Percentiles rank a stretch among this genome's conserved stretches.
These are phyloP conservation scores for Ivindomyrus marchei DNA, from an alignment of 2,113 vertebrate species.

Conservation along the genomic window DNA sequence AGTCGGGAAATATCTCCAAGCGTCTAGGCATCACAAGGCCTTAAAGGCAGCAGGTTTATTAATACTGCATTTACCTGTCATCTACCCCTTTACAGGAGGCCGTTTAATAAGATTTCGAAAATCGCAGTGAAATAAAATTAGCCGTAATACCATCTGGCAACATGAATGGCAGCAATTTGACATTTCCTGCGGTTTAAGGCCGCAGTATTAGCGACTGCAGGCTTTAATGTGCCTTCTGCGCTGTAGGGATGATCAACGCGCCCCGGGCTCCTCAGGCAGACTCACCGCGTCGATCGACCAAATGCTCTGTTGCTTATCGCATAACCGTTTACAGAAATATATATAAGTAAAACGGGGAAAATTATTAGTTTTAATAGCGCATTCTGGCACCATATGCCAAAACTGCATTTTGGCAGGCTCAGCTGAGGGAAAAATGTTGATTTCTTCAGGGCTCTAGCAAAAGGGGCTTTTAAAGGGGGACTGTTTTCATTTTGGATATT, in stretches of 20 bases:
- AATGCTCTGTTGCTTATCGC: not conserved
- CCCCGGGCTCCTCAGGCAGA: not conserved
- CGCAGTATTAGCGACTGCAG: not conserved
- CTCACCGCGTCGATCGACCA: not conserved
- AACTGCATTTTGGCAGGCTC: not conserved
- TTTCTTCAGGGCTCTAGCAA: not conserved
- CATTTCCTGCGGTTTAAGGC: not conserved
- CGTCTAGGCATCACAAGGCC: not conserved
- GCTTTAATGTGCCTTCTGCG: not conserved
- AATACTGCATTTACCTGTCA: not conserved
- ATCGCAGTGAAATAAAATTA: conserved; percentile 7
- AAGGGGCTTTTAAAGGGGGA: not conserved
- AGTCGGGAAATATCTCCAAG: not conserved
- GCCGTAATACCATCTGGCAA: not conserved
- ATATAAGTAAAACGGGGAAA: not conserved
- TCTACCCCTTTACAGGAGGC: not conserved
- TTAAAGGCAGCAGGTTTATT: not conserved
- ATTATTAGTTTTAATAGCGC: not conserved
- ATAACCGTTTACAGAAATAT: not conserved
- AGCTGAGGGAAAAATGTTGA: not conserved
- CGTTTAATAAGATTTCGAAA: conserved; percentile 7
- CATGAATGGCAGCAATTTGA: not conserved
- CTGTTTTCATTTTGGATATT: not conserved
- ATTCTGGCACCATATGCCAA: not conserved
- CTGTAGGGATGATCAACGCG: not conserved